Percentiles rank a stretch among this genome's conserved stretches.
Conservation (phyloP, 2,797 vertebrate genomes). For the Pteronotus mesoamericanus region DNA sequence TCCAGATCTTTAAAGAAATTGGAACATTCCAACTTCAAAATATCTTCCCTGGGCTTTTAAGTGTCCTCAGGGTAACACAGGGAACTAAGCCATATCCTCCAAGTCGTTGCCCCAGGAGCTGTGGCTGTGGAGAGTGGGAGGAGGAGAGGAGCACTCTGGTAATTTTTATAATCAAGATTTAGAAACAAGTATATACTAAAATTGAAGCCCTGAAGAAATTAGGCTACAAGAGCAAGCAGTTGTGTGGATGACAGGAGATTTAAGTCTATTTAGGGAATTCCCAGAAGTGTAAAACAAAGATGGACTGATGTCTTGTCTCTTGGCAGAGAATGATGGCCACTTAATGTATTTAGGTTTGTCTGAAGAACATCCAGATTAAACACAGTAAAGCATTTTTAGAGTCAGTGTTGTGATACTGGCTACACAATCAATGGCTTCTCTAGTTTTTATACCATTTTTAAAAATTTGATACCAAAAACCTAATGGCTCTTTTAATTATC, state of each 20-base stretch:
- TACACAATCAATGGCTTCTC: not conserved
- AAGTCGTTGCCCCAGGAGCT: not conserved
- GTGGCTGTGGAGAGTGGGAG: not conserved
- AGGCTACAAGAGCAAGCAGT: not conserved
- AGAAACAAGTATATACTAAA: not conserved
- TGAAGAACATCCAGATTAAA: not conserved
- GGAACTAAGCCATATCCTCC: not conserved
- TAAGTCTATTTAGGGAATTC: not conserved
- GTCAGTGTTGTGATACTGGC: not conserved
- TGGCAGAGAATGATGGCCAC: not conserved
- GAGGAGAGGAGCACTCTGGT: not conserved
- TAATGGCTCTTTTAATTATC: not conserved
- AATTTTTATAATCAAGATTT: not conserved
- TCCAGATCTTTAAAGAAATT: not conserved
- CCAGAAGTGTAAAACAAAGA: not conserved
- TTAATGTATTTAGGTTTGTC: not conserved
- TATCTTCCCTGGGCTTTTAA: not conserved
- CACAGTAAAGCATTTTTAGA: not conserved
- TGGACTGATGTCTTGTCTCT: not conserved
- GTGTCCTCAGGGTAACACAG: not conserved
- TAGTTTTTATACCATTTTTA: not conserved
- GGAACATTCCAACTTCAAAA: not conserved
- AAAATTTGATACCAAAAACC: not conserved
- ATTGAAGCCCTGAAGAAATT: not conserved
- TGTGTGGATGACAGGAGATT: not conserved